Conservation (phyloP, 1,140 invertebrate species). For the Matsumurasca onukii region DNA sequence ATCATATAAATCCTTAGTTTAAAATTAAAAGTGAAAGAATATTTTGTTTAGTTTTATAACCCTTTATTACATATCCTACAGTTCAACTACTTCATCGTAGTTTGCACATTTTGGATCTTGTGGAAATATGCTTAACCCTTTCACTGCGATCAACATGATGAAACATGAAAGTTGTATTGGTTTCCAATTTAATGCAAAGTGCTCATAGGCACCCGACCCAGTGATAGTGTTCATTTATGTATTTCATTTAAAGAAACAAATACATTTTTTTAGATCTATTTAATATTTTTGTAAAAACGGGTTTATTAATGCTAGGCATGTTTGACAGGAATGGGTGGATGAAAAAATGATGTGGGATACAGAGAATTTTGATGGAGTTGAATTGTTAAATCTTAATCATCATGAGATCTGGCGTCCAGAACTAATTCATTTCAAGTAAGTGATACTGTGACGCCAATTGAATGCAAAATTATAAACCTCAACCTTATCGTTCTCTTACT, state of each 20-base stretch:
- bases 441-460: no score
- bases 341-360: slow-evolving; percentile 48
- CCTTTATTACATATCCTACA: not conserved
- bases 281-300: no score
- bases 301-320: no score
- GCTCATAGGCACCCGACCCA: no score
- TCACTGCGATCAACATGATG: no score
- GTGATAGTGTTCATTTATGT: no score
- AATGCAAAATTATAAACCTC: no score
- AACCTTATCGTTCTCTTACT: no score
- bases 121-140: no score
- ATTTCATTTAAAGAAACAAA: no score
- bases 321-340: slow-evolving; percentile 48
- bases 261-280: slow-evolving; percentile 4
- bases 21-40: not conserved
- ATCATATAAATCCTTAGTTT: not conserved
- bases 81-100: not conserved
- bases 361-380: slow-evolving; percentile 44
- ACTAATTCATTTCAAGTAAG: slow-evolving; percentile 49
- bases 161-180: no score
- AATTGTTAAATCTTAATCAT: slow-evolving; percentile 41
- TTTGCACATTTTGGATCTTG: not conserved
- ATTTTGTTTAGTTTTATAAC: not conserved
- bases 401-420: slow-evolving; percentile 50
- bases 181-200: no score